phyloP scores from a whole-genome alignment of 2,797 vertebrate species.

The Sparidentex hasta region DNA sequence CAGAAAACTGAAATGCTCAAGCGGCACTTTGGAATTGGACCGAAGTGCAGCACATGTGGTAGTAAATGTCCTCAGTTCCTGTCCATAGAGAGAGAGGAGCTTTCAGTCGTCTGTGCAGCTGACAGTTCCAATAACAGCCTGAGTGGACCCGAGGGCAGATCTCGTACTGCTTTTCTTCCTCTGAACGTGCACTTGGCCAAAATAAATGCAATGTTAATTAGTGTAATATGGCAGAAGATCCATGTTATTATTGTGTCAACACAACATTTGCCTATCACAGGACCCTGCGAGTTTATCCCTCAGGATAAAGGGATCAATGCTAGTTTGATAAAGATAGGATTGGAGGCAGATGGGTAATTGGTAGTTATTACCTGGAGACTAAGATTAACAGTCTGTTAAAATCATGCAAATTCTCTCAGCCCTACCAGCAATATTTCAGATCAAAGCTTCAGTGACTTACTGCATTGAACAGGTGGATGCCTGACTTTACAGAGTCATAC shows the following conservation, averaged over 20 bases:
- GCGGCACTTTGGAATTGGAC: neutral
- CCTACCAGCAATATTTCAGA: constrained; percentile 28
- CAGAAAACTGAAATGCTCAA: neutral
- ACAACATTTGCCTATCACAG: constrained; percentile 28
- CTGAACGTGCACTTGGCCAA: neutral
- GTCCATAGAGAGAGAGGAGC: constrained; percentile 26
- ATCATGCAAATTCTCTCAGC: constrained; percentile 57
- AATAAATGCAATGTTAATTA: constrained; percentile 4
- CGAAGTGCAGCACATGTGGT: neutral
- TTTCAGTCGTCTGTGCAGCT: constrained; percentile 23
- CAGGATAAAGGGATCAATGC: constrained; percentile 35
- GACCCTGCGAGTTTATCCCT: constrained; percentile 23
- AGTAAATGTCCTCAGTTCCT: neutral
- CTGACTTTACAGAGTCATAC: neutral
- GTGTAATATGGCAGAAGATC: constrained; percentile 5
- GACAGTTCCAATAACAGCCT: constrained; percentile 42
- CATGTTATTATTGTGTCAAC: constrained; percentile 42
- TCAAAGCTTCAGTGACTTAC: constrained; percentile 27
- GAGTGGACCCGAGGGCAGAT: constrained; percentile 26
- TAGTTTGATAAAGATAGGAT: constrained; percentile 34
- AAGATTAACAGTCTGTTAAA: constrained; percentile 44
- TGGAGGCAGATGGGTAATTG: constrained; percentile 32
- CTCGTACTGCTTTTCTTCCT: neutral
- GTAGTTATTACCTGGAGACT: constrained; percentile 39
- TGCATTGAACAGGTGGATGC: constrained; percentile 1